Base-by-base conservation (phyloP, 2,888 invertebrate genomes). In the Sepioteuthis lessoniana region DNA sequence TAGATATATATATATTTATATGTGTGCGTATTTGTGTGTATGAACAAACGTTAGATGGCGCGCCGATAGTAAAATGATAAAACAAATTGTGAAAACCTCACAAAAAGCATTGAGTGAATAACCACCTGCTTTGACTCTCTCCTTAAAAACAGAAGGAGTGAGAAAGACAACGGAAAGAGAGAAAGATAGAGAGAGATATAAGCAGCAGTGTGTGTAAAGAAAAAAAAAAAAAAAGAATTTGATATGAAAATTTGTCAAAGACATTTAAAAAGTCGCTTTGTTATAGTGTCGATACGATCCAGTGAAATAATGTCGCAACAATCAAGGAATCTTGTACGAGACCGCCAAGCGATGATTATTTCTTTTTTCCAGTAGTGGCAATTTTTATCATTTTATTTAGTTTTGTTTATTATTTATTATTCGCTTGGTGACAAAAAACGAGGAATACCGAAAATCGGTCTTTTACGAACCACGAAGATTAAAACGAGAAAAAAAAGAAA, bases 41-140 rank as follows among this genome's bases (percentile, higher is more conserved):
- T 42, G 42, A 76, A n/a, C n/a, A 76, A 35, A 3, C n/a, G 10
- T n/a, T n/a, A 35, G 3, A 35, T 76, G 5, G 16, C n/a, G n/a
- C n/a, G 8, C n/a, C 76, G 10, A 16, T 76, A 76, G 76, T n/a
- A 60, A 60, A 76, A 76, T 76, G n/a, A n/a, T 76, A 76, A 35
- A 76, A 35, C n/a, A 76, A 76, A n/a, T 25, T 8, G n/a, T 35
- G 76, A n/a, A 76, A n/a, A 76, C n/a, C 10, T 76, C 16, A 76
- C n/a, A 76, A 76, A 35, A 35, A 35, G 35, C n/a, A n/a, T 35
- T 76, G 76, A 76, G 19, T 42, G 42, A 7, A 42, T 13, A 35
- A 76, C 76, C n/a, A 76, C 76, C 76, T 76, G 76, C 76, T 76
- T 46, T 76, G 76, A 76, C 76, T n/a, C 16, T n/a, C 76, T 76